Percentiles rank a stretch among this genome's conserved stretches.
Evolutionary conservation across 2,888 invertebrate species (phyloP).

Genomic region (Drosophila limbata): DNA sequence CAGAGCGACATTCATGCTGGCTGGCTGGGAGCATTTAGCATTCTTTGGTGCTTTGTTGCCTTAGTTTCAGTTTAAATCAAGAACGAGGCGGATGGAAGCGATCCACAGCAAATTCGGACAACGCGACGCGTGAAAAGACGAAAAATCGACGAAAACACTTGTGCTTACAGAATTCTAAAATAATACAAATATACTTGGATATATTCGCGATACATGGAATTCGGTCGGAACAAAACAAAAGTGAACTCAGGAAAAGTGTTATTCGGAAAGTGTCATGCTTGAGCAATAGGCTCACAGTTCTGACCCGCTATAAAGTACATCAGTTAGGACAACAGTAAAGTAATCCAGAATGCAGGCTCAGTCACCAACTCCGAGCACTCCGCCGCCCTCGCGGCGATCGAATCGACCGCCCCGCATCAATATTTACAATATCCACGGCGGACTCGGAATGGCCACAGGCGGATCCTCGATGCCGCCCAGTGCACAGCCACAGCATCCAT

Average conservation of each 20-base stretch:
- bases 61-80: conserved; percentile 79
- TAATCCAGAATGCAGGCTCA: conserved; percentile 37
- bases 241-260: conserved; percentile 1
- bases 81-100: conserved; percentile 77
- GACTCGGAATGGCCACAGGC: conserved; percentile 59
- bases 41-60: conserved; percentile 25
- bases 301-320: background rate
- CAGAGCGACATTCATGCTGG: conserved; percentile 45
- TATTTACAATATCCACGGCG: conserved; percentile 73
- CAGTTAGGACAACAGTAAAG: background rate
- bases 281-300: background rate
- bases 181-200: conserved; percentile 17
- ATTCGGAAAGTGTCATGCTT: background rate
- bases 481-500: conserved; percentile 66
- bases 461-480: conserved; percentile 76
- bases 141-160: conserved; percentile 18
- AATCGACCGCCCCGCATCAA: conserved; percentile 83
- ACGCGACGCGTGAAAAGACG: conserved; percentile 32
- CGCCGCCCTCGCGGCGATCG: conserved; percentile 71
- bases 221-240: background rate
- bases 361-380: conserved; percentile 51
- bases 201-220: conserved; percentile 15
- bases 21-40: conserved; percentile 41
- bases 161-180: conserved; percentile 25
- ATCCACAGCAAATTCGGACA: conserved; percentile 24